Conservation (phyloP, 2,888 invertebrate species). For the Gnatocerus cornutus region DNA sequence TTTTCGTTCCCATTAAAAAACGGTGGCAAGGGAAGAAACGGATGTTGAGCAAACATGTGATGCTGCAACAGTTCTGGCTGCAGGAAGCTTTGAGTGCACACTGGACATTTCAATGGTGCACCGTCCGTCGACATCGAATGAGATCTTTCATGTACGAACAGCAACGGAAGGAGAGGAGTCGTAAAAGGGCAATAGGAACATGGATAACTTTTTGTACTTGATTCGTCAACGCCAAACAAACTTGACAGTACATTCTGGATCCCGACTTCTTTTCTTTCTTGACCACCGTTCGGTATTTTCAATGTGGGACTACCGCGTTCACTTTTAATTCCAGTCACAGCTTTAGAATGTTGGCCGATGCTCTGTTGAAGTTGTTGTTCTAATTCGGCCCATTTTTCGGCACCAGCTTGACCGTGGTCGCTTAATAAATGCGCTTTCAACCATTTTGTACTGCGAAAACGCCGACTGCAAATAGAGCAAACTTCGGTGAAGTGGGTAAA, state of each 20-base stretch:
- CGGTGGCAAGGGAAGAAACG: constrained; percentile 68
- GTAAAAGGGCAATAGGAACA: constrained; percentile 93
- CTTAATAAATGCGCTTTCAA: constrained; percentile 89
- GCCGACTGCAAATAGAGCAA: constrained; percentile 89
- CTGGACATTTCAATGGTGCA: constrained; percentile 74
- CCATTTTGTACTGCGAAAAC: constrained; percentile 92
- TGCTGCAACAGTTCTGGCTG: constrained; percentile 77
- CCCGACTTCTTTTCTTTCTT: constrained; percentile 66
- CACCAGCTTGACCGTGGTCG: constrained; percentile 84
- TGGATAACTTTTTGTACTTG: constrained; percentile 83
- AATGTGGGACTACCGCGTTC: constrained; percentile 72
- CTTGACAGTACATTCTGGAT: constrained; percentile 74
- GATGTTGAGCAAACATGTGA: constrained; percentile 78
- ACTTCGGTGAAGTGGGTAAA: constrained; percentile 82
- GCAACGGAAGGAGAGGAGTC: constrained; percentile 90
- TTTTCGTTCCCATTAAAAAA: constrained; percentile 69
- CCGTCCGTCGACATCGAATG: constrained; percentile 72
- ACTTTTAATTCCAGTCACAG: constrained; percentile 57
- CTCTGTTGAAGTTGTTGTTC: constrained; percentile 72
- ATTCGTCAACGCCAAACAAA: constrained; percentile 73
- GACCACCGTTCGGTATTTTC: constrained; percentile 75
- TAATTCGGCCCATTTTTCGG: constrained; percentile 77
- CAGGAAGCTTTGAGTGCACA: constrained; percentile 75
- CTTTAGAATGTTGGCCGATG: constrained; percentile 60
- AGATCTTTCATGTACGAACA: constrained; percentile 93